Evolutionary conservation across 2,797 vertebrate genomes (phyloP).

Genomic region (Sebastes cheni): DNA sequence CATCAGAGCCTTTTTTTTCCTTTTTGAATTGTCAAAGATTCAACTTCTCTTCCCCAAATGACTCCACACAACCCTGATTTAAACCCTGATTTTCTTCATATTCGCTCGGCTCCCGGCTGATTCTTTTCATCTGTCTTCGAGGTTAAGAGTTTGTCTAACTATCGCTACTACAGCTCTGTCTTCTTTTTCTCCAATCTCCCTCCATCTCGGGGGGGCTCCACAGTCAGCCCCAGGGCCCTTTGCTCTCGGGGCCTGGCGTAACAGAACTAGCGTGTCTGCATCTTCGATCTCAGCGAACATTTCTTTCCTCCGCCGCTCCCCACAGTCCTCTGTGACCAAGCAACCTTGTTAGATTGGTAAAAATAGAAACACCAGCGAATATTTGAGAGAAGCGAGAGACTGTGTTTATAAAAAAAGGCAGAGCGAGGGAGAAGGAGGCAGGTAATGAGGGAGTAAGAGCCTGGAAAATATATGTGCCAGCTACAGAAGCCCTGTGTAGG

Average conservation of each 20-base stretch:
- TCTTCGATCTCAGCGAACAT: conserved; percentile 47
- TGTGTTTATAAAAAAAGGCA: conserved; percentile 14
- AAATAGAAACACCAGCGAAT: conserved; percentile 70
- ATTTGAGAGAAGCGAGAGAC: conserved; percentile 51
- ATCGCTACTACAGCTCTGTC: neutral
- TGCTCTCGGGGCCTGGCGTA: conserved; percentile 37
- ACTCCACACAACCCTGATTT: conserved; percentile 25
- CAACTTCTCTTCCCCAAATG: conserved; percentile 31
- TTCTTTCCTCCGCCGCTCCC: conserved; percentile 25
- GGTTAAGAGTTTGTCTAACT: conserved; percentile 53
- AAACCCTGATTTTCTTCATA: conserved; percentile 32
- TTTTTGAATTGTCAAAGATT: conserved; percentile 42
- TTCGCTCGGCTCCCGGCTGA: conserved; percentile 33
- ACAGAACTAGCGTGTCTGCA: conserved; percentile 42
- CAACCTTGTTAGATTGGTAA: conserved; percentile 74
- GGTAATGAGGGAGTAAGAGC: conserved; percentile 48
- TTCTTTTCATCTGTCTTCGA: conserved; percentile 55
- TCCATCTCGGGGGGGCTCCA: conserved; percentile 26
- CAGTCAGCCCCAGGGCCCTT: conserved; percentile 44
- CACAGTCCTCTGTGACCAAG: conserved; percentile 60
- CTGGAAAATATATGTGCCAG: conserved; percentile 33
- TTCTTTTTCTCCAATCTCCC: conserved; percentile 14
- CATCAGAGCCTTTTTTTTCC: conserved; percentile 33
- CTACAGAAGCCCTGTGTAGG: conserved; percentile 42
- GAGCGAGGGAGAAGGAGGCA: conserved; percentile 18